phyloP scores from a whole-genome alignment of 2,797 vertebrate species.

The Atherinosoma microstoma region DNA sequence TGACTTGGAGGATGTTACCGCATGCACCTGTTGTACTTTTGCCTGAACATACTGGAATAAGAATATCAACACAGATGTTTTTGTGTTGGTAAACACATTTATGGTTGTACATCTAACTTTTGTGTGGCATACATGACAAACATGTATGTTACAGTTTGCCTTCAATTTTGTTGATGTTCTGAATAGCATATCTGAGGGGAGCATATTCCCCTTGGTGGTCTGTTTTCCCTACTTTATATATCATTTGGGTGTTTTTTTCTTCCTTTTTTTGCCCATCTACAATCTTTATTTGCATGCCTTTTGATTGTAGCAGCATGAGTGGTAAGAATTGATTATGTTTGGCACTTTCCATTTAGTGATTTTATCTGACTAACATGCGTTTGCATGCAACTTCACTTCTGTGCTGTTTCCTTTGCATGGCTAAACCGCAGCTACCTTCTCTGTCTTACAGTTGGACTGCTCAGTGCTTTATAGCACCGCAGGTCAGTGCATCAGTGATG shows the following conservation, averaged over 20 bases:
- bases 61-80: constrained; percentile 42
- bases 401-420: constrained; percentile 28
- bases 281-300: constrained; percentile 50
- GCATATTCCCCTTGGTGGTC: neutral
- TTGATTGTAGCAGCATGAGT: constrained; percentile 33
- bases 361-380: constrained; percentile 42
- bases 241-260: constrained; percentile 3
- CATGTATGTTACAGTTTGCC: constrained; percentile 32
- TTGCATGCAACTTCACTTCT: constrained; percentile 31
- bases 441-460: constrained; percentile 52
- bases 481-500: constrained; percentile 11
- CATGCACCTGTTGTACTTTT: constrained; percentile 58
- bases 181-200: constrained; percentile 21
- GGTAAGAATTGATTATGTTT: constrained; percentile 6
- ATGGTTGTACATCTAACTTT: constrained; percentile 39
- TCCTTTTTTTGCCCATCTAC: neutral
- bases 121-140: constrained; percentile 21
- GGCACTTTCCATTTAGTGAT: constrained; percentile 19
- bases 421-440: constrained; percentile 41
- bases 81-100: constrained; percentile 47
- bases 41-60: constrained; percentile 2
- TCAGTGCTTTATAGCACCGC: constrained; percentile 53
- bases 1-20: constrained; percentile 43
- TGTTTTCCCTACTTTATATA: constrained; percentile 16
- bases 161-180: constrained; percentile 24